Evolutionary conservation across 1,140 invertebrate species (phyloP).

Genomic region (Trachymyrmex septentrionalis): DNA sequence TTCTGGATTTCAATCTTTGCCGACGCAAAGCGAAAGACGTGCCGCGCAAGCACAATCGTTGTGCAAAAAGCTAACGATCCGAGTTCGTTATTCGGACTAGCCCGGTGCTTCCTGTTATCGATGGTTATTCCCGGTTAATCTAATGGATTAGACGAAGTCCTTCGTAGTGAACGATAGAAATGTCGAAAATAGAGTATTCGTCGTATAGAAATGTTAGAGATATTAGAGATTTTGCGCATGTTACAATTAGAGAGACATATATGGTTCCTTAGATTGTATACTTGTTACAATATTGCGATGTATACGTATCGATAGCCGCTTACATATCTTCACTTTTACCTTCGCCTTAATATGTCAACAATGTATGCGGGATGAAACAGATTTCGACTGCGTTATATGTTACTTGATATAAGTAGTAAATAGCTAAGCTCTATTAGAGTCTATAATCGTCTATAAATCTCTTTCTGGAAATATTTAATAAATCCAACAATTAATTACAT

Average conservation of each 20-base stretch:
- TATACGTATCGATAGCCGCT: slow-evolving; percentile 52
- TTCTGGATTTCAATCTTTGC: slow-evolving; percentile 53
- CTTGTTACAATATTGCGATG: slow-evolving; percentile 65
- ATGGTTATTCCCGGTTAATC: slow-evolving; percentile 48
- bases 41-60: slow-evolving; percentile 68
- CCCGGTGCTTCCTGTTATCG: slow-evolving; percentile 41
- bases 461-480: background rate
- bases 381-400: slow-evolving; percentile 19
- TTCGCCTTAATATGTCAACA: background rate
- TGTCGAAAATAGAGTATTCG: slow-evolving; percentile 18
- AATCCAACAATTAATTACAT: slow-evolving; percentile 17
- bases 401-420: slow-evolving; percentile 43
- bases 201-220: slow-evolving; percentile 21
- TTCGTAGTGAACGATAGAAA: slow-evolving; percentile 40
- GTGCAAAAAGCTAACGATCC: slow-evolving; percentile 52
- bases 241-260: slow-evolving; percentile 56
- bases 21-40: slow-evolving; percentile 60
- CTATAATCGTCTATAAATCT: slow-evolving; percentile 11
- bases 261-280: slow-evolving; percentile 71
- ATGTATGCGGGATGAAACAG: background rate
- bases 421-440: slow-evolving; percentile 44
- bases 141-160: slow-evolving; percentile 50
- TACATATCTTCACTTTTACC: slow-evolving; percentile 33
- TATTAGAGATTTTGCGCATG: slow-evolving; percentile 51
- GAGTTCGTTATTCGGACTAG: slow-evolving; percentile 47